Base-by-base conservation (phyloP, 2,888 invertebrate species). In the Pterostichus niger region DNA sequence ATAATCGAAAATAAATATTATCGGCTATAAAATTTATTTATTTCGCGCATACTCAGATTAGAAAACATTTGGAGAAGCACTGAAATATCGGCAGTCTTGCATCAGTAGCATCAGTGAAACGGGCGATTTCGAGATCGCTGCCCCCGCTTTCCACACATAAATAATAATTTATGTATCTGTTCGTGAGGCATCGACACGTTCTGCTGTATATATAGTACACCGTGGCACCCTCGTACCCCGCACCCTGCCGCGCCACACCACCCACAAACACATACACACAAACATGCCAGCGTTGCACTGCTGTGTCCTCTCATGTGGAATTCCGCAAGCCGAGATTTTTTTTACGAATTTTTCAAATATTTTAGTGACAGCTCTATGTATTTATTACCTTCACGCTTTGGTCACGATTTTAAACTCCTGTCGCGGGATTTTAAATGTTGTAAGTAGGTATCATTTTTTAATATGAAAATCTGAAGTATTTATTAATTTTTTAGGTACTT, bases 161-260 rank as follows among this genome's bases (percentile, higher is more conserved):
- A 71, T 71, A 71, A 71, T 71, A 71, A 71, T 71, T 71, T 71
- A 71, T 71, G 68, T 71, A 71, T 71, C 68, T 71, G 68, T 44
- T 71, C 44, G 68, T 71, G 68, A 71, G 68, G 44, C 68, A 15
- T 71, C 68, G 68, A 71, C 44, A 44, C 68, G 44, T 71, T 17
- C 40, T 15, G 40, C 44, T 71, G 68, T 64, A 64, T 64, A 64
- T 64, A 35, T 64, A 64, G 31, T 31, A 59, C 49, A 59, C 59
- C 59, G 15, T 59, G 59, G 1, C n/a, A 31, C 59, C 49, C 49
- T n/a, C 13, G 13, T 5, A 59, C 59, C 31, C 11, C 10, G 11
- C 17, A 59, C 59, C 24, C 59, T 31, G 24, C n/a, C 11, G 59
- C 17, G 17, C 24, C 31, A 6, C 31, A 11, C 59, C n/a, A 59